Conservation (phyloP, 2,888 invertebrate species). For the Agrotis puta region DNA sequence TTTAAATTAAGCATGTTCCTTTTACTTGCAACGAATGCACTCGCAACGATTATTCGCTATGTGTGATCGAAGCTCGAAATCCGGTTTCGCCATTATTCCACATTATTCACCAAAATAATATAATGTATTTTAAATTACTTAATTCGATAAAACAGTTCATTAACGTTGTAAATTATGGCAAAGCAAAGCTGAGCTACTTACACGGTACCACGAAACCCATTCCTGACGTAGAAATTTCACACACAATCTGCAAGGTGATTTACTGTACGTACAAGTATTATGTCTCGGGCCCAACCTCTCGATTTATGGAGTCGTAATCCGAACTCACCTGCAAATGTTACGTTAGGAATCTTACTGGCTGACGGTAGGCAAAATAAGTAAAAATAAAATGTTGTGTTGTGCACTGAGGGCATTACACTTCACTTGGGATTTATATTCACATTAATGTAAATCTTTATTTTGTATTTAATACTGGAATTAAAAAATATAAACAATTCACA, state of each 20-base stretch:
- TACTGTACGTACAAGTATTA: slow-evolving; percentile 57
- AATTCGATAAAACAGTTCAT: not conserved
- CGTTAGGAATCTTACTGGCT: slow-evolving; percentile 4
- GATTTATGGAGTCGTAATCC: slow-evolving; percentile 47
- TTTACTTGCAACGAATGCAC: no score
- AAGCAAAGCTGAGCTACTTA: slow-evolving; percentile 9
- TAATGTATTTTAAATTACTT: not conserved
- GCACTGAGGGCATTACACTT: no score
- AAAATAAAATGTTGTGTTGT: not conserved
- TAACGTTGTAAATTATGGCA: not conserved
- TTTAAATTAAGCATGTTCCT: no score
- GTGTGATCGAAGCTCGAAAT: no score
- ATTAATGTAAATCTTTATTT: no score
- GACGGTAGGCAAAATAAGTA: not conserved
- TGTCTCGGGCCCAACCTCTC: slow-evolving; percentile 42
- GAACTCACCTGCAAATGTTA: slow-evolving; percentile 39
- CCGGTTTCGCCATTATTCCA: no score
- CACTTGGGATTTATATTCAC: no score
- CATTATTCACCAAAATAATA: no score
- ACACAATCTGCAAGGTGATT: slow-evolving; percentile 58
- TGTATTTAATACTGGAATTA: no score
- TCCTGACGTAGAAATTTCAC: slow-evolving; percentile 48
- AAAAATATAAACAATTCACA: no score
- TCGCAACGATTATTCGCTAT: no score
- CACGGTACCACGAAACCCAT: slow-evolving; percentile 32